Base-by-base conservation (phyloP, 2,797 vertebrate genomes). In the Sebastes variabilis region DNA sequence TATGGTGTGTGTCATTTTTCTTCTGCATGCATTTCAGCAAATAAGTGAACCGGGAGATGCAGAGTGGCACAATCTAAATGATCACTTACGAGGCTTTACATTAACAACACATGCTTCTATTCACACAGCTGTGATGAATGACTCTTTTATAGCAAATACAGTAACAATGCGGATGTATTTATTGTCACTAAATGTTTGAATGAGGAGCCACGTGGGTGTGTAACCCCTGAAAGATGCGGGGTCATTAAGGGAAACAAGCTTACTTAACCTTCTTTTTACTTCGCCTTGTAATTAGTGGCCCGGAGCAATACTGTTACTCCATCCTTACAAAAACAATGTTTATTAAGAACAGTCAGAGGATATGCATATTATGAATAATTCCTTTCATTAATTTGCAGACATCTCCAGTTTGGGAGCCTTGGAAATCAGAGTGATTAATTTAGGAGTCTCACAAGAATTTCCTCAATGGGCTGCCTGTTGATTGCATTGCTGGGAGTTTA, bases 241-340 rank as follows among this genome's bases (percentile, higher is more conserved):
- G 88, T 94, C 93, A 96, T 96, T 95, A 94, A 94, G 82, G 87
- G 86, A 89, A 93, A 90, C 89, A 85, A 95, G 95, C 85, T 92
- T 93, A 91, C 89, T 96, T 91, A 95, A 94, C 94, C 95, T 96
- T 88, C 83, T 90, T 81, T 92, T 92, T 94, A 90, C 92, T 93
- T 90, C 75, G 79, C 87, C 90, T 92, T 87, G 84, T 85, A 96
- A 95, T 97, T 95, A 96, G 95, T 94, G 84, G 94, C 96, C 96
- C 85, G 86, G 85, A 95, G 96, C 96, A 87, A 93, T 81, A 81
- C 75, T 88, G 95, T 96, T 95, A 96, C 96, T 76, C 90, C 94
- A 95, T 95, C 94, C 96, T 91, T 96, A 96, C 82, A 94, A 96
- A 96, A 97, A 96, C 96, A 96, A 93, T 92, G 91, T 95, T 96